Base-by-base conservation (phyloP, 2,113 vertebrate species). In the Misgurnus anguillicaudatus region DNA sequence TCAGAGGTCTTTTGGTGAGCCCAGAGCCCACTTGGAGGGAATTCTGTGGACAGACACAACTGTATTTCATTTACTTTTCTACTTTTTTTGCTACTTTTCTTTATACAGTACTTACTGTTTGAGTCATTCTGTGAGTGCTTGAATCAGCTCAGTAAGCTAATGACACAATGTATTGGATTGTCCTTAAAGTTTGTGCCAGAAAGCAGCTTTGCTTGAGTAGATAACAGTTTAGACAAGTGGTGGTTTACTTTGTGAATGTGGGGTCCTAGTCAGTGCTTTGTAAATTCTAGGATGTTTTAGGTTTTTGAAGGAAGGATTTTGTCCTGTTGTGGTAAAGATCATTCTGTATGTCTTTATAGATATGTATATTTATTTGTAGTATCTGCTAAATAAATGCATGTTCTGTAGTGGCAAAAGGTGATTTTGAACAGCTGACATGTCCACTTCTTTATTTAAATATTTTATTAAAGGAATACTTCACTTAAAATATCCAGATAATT, bases 221-320 rank as follows among this genome's bases (percentile, higher is more conserved):
- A 71, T 55, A 57, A 55, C 14, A 19, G 47, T 69, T 69, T 69
- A 69, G 67, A 68, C 42, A 68, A 68, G 64, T 66, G 42, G 9
- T 2, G 0, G 11, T 8, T 47, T 47, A 10, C 45, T 47, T 1
- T 9, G 8, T 47, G 45, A 24, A 21, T 31, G 19, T 62, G 16
- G 51, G 21, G 14, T 70, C 47, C 13, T 38, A 10, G 5, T n/a
- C n/a, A n/a, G n/a, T n/a, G 16, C 14, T 47, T 48, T 38, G 9
- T 10, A 2, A 47, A 47, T 8, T 47, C 45, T 13, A 2, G 45
- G 45, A 51, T 51, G 66, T 51, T 42, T 69, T 68, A 24, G 48
- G 3, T 64, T 64, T 39, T 41, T 1, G 36, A 47, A 10, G 9
- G 45, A 31, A 31, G 45, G 45, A 10, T 47, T 10, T 10, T 47